A percentile compares a stretch with the other conserved stretches of the same genome.
Evolutionary conservation across 2,797 vertebrate genomes (phyloP).

Genomic region (Nothura maculosa): DNA sequence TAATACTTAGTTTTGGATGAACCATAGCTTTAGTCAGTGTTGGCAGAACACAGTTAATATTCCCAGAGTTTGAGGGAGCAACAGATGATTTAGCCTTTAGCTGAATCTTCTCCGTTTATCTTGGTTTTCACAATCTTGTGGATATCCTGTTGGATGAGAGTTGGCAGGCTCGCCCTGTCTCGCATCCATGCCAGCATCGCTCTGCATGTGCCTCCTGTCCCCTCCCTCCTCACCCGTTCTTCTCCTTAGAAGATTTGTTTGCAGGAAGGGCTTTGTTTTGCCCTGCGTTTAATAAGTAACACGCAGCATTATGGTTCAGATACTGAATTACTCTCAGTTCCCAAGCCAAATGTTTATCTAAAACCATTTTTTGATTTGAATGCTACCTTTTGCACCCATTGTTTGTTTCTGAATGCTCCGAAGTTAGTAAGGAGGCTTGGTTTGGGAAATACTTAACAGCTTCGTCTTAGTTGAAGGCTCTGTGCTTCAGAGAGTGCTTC

Average conservation of each 20-base stretch:
- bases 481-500: neutral
- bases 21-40: neutral
- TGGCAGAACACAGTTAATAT: neutral
- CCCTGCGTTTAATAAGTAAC: neutral
- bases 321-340: neutral
- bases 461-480: neutral
- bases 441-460: neutral
- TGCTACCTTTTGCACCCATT: accelerated
- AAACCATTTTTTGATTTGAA: neutral
- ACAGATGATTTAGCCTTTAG: neutral
- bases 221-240: neutral
- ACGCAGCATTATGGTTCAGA: neutral
- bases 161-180: neutral
- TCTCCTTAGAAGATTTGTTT: neutral
- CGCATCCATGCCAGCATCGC: neutral
- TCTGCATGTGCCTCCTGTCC: neutral
- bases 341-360: neutral
- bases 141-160: neutral
- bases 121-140: neutral
- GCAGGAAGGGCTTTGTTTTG: neutral
- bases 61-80: neutral
- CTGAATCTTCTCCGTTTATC: neutral
- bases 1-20: neutral
- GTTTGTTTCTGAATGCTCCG: neutral
- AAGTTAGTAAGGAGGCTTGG: neutral